Base-by-base conservation (phyloP, 1,140 invertebrate genomes). In the Drosophila bocqueti region DNA sequence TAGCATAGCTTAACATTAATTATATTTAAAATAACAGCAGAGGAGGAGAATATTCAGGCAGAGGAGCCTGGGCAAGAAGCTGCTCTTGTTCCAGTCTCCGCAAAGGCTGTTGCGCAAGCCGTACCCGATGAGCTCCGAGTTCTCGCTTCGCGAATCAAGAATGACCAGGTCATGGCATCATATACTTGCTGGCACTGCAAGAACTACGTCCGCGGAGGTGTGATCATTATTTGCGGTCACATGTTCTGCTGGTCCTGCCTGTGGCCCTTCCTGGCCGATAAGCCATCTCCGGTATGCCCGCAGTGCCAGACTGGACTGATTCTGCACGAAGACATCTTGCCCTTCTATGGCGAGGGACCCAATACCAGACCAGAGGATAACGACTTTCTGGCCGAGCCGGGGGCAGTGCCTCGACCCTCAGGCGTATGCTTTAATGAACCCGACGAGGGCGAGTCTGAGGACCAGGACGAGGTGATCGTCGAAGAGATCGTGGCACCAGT, bases 201-300 rank as follows among this genome's bases (percentile, higher is more conserved):
- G 0, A 8, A 52, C 4, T 58, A 66, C 10, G 54, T 79, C 0
- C 67, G 58, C 0, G 43, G 64, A 0, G 83, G 50, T 0, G 80
- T 87, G 11, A 64, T 86, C 11, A 77, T 79, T 4, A 74, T 86
- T 29, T 86, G 83, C 24, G 83, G 83, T 1, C 80, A 86, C 31
- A 11, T 87, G 1, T 86, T 47, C 24, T 86, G 83, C 42, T 86
- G 83, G 83, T 15, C 29, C 3, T 86, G 83, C 26, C 15, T 86
- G 40, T 87, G 83, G 79, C 76, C 79, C 16, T 16, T 45, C 1
- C 9, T 83, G 16, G 11, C n/a, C 9, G 2, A 4, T 2, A 8
- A 2, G 0, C 0, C 0, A 1, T 0, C 1, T 3, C 63, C 76
- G 1, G 18, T n/a, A 11, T 87, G 83, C 21, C 84, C 80, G 0